Evolutionary conservation across 2,888 invertebrate genomes (phyloP).

Genomic region (Pegoplata infirma): DNA sequence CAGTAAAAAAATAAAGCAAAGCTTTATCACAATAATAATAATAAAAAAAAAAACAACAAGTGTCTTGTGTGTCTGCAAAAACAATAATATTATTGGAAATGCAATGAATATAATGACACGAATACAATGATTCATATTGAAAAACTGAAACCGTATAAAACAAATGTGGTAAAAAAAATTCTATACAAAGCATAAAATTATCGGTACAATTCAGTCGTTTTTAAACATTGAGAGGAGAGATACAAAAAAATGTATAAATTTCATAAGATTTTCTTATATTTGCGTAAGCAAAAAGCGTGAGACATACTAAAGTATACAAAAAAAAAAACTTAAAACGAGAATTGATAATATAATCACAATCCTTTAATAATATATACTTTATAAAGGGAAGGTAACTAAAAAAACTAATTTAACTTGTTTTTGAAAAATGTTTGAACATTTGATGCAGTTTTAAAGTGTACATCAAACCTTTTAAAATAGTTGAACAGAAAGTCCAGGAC

Average conservation of each 20-base stretch:
- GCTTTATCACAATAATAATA: no score
- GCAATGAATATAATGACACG: constrained; percentile 41
- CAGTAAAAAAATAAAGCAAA: neutral
- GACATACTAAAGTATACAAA: neutral
- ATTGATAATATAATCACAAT: no score
- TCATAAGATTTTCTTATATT: constrained; percentile 31
- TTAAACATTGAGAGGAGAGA: constrained; percentile 31
- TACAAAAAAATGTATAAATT: constrained; percentile 32
- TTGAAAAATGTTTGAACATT: no score
- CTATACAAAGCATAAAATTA: constrained; percentile 22
- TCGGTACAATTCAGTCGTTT: constrained; percentile 24
- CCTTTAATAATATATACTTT: no score
- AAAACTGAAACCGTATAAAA: constrained; percentile 50
- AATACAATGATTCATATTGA: constrained; percentile 49
- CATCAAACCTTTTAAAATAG: no score
- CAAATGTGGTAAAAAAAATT: constrained; percentile 27
- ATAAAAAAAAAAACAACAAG: constrained; percentile 26
- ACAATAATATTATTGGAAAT: constrained; percentile 38
- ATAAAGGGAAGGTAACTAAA: no score
- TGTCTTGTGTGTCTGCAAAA: constrained; percentile 9
- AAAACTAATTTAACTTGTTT: no score
- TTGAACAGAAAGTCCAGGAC: no score
- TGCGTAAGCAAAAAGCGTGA: constrained; percentile 9
- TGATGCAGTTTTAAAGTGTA: no score
- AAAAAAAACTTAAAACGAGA: no score